Base-by-base conservation (phyloP, 2,888 invertebrate species). In the Scaptomyza cyrtandrae region DNA sequence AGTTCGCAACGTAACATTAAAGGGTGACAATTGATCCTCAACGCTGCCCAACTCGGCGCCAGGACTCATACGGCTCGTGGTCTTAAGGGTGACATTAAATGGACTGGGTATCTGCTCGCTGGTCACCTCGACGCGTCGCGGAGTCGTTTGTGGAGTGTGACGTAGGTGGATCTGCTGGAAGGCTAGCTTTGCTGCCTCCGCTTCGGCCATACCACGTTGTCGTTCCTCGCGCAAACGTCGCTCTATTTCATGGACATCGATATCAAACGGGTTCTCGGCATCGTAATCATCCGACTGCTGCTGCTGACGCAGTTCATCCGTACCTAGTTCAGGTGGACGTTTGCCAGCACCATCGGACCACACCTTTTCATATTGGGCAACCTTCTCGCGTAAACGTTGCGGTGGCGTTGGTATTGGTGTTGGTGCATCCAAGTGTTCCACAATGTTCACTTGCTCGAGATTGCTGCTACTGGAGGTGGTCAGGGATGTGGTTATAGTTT, bases 331-430 rank as follows among this genome's bases (percentile, higher is more conserved):
- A 72, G 93, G 90, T 27, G 89, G 66, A 37, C 86, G 80, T 62
- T 88, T 90, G 41, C 60, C 59, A 2, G 82, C 66, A 45, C 90
- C 77, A 27, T 95, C 94, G 69, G 94, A 93, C 95, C 96, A 96
- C 75, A 96, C 94, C 93, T 95, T 95, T 91, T 97, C 97, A 92
- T 96, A 97, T 91, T 96, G 96, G 80, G 94, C 94, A 80, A 97
- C 96, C 83, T 96, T 94, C 88, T 96, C 95, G 73, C 94, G 94
- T 69, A 96, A 93, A 80, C 95, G 93, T 64, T 92, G 92, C 24
- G 82, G 71, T 0, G 65, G 60, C 10, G 63, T 33, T 45, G 63
- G 63, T 11, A 61, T 33, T 0, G 65, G 58, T 11, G 63, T 33
- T 45, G 63, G 63, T 11, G 63, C 37, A 54, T 57, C 80, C 41